These are phyloP conservation scores for Python bivittatus DNA, from an alignment of 2,113 vertebrate genomes.

Conservation along the genomic window DNA sequence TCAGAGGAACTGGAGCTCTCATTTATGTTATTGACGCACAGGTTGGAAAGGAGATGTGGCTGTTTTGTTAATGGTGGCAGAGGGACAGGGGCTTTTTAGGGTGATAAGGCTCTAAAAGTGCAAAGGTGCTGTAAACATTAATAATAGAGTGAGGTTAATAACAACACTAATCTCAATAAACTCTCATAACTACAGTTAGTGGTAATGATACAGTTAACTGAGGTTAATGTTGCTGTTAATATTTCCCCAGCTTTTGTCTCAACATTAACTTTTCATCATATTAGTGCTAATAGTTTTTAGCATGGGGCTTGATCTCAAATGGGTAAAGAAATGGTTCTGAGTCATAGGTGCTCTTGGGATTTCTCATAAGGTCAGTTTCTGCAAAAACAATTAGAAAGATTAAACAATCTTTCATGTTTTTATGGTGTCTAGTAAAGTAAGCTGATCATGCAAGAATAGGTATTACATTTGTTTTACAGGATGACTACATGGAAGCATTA, in stretches of 20 bases:
- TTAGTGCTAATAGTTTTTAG: too few relatives aligned
- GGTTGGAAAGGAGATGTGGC: slow-evolving; percentile 64
- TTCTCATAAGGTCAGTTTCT: neutral
- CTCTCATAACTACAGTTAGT: neutral
- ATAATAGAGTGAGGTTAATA: too few relatives aligned
- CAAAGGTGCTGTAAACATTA: too few relatives aligned
- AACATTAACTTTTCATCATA: too few relatives aligned
- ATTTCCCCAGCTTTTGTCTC: too few relatives aligned
- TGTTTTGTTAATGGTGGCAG: neutral
- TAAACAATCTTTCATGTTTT: neutral
- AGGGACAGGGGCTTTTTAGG: neutral
- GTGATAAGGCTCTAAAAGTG: neutral
- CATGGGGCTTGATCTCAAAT: too few relatives aligned
- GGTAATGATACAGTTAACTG: neutral
- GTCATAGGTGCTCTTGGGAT: neutral
- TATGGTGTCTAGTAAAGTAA: neutral
- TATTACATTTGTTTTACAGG: slow-evolving; percentile 77
- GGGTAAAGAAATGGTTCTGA: too few relatives aligned
- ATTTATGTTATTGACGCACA: slow-evolving; percentile 99
- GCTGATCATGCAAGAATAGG: slow-evolving; percentile 18
- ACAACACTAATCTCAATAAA: neutral
- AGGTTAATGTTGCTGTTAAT: too few relatives aligned
- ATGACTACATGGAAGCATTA: slow-evolving; percentile 98
- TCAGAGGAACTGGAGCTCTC: slow-evolving; percentile 96
- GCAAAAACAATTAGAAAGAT: neutral